Percentiles rank a stretch among this genome's conserved stretches.
Evolutionary conservation across 1,140 invertebrate species (phyloP).

Genomic region (Zaprionus tsacasi): DNA sequence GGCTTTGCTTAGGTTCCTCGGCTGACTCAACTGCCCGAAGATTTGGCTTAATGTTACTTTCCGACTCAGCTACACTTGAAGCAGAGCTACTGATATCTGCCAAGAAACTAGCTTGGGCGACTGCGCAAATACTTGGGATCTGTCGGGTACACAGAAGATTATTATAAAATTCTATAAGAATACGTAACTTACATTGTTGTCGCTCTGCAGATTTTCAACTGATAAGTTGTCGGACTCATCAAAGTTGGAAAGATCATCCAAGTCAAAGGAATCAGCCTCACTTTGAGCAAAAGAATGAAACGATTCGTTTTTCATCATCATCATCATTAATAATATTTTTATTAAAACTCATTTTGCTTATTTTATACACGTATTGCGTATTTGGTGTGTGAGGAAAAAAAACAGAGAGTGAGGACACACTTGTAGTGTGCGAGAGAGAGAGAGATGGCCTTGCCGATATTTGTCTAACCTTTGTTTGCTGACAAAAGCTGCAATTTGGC

Average conservation of each 20-base stretch:
- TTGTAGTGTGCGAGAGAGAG: too few relatives aligned
- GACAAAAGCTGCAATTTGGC: conserved; percentile 15
- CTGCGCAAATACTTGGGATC: not conserved
- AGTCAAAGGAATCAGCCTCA: not conserved
- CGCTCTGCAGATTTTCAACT: not conserved
- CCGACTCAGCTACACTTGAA: not conserved
- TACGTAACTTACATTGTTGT: not conserved
- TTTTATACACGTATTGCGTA: not conserved
- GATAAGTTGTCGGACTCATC: not conserved
- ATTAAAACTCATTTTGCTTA: conserved; percentile 29
- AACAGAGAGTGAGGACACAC: not conserved
- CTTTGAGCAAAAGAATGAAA: conserved; percentile 50
- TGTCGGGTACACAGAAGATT: not conserved
- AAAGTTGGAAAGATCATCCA: conserved; percentile 6
- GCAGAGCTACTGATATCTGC: not conserved
- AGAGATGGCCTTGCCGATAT: not conserved
- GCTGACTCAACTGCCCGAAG: not conserved
- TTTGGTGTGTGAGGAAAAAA: not conserved
- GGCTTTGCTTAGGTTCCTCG: not conserved
- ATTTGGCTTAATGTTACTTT: not conserved
- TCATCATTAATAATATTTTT: not conserved
- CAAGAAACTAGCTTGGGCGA: not conserved
- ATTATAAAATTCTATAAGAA: not conserved
- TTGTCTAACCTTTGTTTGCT: conserved; percentile 5
- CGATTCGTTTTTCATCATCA: conserved; percentile 37